Evolutionary conservation across 2,888 invertebrate genomes (phyloP), one percentile per base, ranked within the genome.

Genomic region (Rhamnusium bicolor): DNA sequence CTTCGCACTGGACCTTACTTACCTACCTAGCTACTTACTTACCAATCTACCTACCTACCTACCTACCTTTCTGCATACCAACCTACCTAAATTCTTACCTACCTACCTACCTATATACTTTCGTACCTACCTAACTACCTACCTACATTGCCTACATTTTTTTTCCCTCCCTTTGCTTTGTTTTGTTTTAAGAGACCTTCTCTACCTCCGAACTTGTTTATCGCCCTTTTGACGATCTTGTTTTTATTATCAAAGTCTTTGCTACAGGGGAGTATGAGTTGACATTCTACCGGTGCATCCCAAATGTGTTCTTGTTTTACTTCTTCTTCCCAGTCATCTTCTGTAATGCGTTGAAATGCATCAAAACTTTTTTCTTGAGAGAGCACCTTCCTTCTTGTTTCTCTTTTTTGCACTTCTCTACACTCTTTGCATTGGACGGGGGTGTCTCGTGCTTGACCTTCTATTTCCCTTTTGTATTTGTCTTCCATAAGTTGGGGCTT

Each of bases 321-420:
- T 14, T 51, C 21, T 1, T 60, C n/a, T 54, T 32, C n/a, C 77
- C 77, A 77, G 16, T 77, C 73, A 21, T 75, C 63, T 65, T 75
- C 75, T 1, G 63, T 71, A 0, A 71, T 18, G 2, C n/a, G 3
- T 29, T 69, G 60, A 14, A 69, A 72, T 2, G 12, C 21, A 60
- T 73, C 73, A 29, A 19, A 73, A 56, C 46, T 74, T 32, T 71
- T 70, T 1, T 68, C 60, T 51, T 46, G 56, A 1, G n/a, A 65
- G 7, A 73, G 49, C 27, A 19, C 6, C 27, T 47, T 32, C 24
- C 58, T 65, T 70, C 65, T 73, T 3, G 5, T 51, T 18, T 58
- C 58, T 27, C 16, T 62, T 19, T 27, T 60, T 40, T 32, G 19
- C 51, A 10, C 40, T 49, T 19, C 47, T 5, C 18, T 65, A 18